Percentiles rank a stretch among this genome's conserved stretches.
Evolutionary conservation across 64 coral and sea anemone species (phyloP).

Genomic region (Exaiptasia diaphana): DNA sequence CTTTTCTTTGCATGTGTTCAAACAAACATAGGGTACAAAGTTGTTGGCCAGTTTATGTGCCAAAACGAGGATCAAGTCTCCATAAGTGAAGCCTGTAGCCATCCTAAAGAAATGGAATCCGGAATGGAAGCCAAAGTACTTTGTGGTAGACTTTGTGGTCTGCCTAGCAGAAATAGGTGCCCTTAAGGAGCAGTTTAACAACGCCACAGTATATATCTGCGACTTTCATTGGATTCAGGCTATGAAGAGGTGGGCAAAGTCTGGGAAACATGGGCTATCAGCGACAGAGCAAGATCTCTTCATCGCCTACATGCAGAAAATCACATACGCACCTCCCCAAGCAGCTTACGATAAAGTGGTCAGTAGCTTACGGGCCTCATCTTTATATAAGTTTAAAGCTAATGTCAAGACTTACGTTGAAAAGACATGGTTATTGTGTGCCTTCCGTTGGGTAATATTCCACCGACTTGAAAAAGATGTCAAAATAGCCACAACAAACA

Average conservation of each 20-base stretch:
- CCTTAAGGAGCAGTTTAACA: not conserved
- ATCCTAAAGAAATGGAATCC: slow-evolving; percentile 14
- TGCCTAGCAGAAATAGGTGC: slow-evolving; percentile 18
- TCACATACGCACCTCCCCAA: not conserved
- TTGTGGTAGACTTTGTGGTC: slow-evolving; percentile 10
- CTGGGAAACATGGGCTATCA: slow-evolving; percentile 35
- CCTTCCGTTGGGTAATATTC: slow-evolving; percentile 15
- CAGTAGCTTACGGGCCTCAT: not conserved
- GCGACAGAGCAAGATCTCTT: slow-evolving; percentile 38
- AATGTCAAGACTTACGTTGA: slow-evolving; percentile 27
- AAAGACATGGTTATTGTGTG: slow-evolving; percentile 7
- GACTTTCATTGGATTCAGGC: slow-evolving; percentile 52
- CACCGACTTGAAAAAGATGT: slow-evolving; percentile 10
- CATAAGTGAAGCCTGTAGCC: not conserved
- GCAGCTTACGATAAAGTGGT: slow-evolving; percentile 5
- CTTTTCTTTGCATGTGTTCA: slow-evolving; percentile 10
- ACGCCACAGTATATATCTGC: slow-evolving; percentile 33
- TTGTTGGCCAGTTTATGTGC: slow-evolving; percentile 10
- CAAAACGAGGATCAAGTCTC: slow-evolving; percentile 1
- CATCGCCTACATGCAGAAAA: slow-evolving; percentile 24
- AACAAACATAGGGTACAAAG: slow-evolving; percentile 29
- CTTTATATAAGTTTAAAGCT: slow-evolving; percentile 6
- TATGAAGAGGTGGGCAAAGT: slow-evolving; percentile 20
- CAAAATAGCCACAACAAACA: slow-evolving; percentile 44
- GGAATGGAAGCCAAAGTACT: not conserved